phyloP scores from a whole-genome alignment of 64 coral and sea anemone genomes.

The Montipora cactus region DNA sequence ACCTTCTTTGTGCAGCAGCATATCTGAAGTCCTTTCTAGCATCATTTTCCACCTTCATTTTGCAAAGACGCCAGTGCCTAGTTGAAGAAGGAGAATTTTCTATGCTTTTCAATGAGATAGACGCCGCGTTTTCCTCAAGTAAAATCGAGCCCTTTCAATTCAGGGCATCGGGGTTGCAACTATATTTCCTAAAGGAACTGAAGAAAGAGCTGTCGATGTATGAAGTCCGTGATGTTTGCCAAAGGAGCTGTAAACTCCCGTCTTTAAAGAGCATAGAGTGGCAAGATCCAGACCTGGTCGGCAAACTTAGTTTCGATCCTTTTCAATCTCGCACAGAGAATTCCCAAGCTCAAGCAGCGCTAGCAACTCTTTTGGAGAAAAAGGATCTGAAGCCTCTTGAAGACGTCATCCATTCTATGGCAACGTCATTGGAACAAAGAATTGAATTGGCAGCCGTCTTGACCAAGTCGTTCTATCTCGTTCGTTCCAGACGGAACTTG shows the following conservation, averaged over 20 bases:
- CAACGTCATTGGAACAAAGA: slow-evolving; percentile 23
- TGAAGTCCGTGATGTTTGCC: slow-evolving; percentile 48
- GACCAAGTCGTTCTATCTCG: slow-evolving; percentile 69
- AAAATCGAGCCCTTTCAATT: not conserved
- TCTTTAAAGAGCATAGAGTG: slow-evolving; percentile 50
- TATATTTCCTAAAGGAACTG: slow-evolving; percentile 58
- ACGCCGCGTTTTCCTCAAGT: slow-evolving; percentile 32
- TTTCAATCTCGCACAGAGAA: slow-evolving; percentile 1
- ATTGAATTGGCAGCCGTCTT: slow-evolving; percentile 46
- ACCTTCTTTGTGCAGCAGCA: slow-evolving; percentile 65
- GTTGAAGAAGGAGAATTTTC: slow-evolving; percentile 59
- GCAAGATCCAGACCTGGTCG: not conserved
- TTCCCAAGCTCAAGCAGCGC: slow-evolving; percentile 32
- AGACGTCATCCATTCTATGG: slow-evolving; percentile 22
- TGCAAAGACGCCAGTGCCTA: slow-evolving; percentile 22
- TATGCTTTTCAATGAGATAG: slow-evolving; percentile 55
- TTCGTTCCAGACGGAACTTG: slow-evolving; percentile 66
- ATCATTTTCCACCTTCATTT: slow-evolving; percentile 57
- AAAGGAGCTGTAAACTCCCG: slow-evolving; percentile 45
- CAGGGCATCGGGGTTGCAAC: not conserved
- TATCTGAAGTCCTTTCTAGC: slow-evolving; percentile 72
- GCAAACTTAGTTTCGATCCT: slow-evolving; percentile 22
- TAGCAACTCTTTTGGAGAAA: slow-evolving; percentile 26
- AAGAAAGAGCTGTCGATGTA: slow-evolving; percentile 59
- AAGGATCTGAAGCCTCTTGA: slow-evolving; percentile 11